A percentile compares a stretch with the other conserved stretches of the same genome.
These are phyloP conservation scores for Pelusios castaneus DNA, from an alignment of 2,113 vertebrate species.

Conservation along the genomic window DNA sequence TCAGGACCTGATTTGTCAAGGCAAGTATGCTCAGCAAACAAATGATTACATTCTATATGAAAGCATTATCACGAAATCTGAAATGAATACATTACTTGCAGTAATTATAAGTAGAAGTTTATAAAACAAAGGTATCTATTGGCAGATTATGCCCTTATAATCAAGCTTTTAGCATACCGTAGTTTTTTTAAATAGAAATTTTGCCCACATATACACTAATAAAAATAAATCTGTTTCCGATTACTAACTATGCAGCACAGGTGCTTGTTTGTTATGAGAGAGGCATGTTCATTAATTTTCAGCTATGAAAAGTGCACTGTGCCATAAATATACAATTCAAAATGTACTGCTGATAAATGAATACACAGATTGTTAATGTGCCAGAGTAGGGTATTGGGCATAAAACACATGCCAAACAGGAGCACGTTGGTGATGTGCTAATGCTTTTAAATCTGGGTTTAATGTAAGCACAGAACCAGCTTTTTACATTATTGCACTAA, in stretches of 20 bases:
- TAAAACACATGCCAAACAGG: slow-evolving; percentile 88
- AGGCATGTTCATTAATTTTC: slow-evolving; percentile 99
- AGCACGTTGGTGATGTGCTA: slow-evolving; percentile 86
- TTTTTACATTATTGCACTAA: slow-evolving; percentile 67
- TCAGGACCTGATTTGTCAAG: slow-evolving; percentile 69
- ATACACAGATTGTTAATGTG: slow-evolving; percentile 98
- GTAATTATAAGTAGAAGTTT: slow-evolving; percentile 70
- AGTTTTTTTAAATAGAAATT: slow-evolving; percentile 81
- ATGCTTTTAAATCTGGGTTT: slow-evolving; percentile 81
- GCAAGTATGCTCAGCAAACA: slow-evolving; percentile 72
- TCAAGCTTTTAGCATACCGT: slow-evolving; percentile 64
- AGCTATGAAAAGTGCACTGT: slow-evolving; percentile 98
- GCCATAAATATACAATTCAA: slow-evolving; percentile 99
- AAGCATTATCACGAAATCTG: slow-evolving; percentile 71
- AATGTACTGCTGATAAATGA: slow-evolving; percentile 98
- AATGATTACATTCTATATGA: slow-evolving; percentile 69
- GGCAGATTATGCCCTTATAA: slow-evolving; percentile 63
- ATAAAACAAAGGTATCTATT: slow-evolving; percentile 66
- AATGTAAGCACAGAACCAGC: slow-evolving; percentile 71
- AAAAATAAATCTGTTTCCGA: slow-evolving; percentile 99
- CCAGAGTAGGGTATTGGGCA: slow-evolving; percentile 92
- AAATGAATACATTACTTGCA: slow-evolving; percentile 63
- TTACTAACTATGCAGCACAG: slow-evolving; percentile 99
- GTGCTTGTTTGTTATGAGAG: slow-evolving; percentile 99
- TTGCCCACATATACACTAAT: slow-evolving; percentile 96